These are phyloP conservation scores for Phlogophora meticulosa DNA, from an alignment of 2,888 invertebrate genomes.

Conservation along the genomic window DNA sequence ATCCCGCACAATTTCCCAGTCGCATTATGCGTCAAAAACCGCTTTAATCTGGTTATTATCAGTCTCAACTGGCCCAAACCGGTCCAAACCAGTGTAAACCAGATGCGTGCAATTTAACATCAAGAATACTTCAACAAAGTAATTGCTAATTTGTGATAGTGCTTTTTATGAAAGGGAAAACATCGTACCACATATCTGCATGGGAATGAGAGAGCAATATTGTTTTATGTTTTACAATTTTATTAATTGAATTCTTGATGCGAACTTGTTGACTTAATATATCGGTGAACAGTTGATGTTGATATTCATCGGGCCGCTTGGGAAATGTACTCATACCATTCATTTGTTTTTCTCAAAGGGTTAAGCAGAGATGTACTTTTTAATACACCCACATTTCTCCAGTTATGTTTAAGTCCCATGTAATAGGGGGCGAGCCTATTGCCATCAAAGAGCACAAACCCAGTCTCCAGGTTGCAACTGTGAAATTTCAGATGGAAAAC, in stretches of 20 bases:
- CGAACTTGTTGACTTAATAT: background rate
- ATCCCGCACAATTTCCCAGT: conserved; percentile 3
- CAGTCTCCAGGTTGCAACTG: too few species aligned
- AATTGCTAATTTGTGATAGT: conserved; percentile 45
- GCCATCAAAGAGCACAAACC: too few species aligned
- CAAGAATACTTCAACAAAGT: conserved; percentile 13
- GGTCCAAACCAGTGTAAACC: conserved; percentile 42
- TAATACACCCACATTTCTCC: too few species aligned
- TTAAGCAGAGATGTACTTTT: too few species aligned
- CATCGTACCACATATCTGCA: conserved; percentile 8
- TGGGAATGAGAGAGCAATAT: conserved; percentile 18
- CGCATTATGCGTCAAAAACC: conserved; percentile 3
- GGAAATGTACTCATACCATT: background rate
- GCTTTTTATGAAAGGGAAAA: conserved; percentile 18
- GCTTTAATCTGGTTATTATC: conserved; percentile 41
- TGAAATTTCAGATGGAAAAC: too few species aligned
- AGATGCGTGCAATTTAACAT: conserved; percentile 7
- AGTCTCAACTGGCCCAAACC: conserved; percentile 12
- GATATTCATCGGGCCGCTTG: background rate
- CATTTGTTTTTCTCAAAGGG: conserved; percentile 4
- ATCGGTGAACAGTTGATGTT: conserved; percentile 1
- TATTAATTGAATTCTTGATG: conserved; percentile 27
- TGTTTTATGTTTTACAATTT: conserved; percentile 21
- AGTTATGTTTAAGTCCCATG: too few species aligned
- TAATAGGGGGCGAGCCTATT: too few species aligned